phyloP scores from a whole-genome alignment of 2,888 invertebrate species.

The Tenthredo scrophulariae region DNA sequence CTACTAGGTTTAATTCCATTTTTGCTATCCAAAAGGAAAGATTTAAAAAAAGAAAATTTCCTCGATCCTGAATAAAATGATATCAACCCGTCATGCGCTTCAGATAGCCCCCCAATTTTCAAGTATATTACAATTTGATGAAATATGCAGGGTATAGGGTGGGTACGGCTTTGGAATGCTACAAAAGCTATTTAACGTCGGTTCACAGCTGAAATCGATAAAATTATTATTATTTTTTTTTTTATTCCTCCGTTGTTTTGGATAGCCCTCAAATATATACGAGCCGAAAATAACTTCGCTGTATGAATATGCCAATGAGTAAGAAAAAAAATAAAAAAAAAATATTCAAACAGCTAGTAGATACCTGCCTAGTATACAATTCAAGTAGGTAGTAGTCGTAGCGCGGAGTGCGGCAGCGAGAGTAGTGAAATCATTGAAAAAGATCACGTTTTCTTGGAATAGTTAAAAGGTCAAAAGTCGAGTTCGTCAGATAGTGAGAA shows the following conservation, averaged over 20 bases:
- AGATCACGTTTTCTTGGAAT: slow-evolving; percentile 39
- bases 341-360: neutral
- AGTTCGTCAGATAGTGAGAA: slow-evolving; percentile 22
- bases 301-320: neutral
- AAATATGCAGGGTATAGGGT: neutral
- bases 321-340: neutral
- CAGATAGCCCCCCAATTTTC: neutral
- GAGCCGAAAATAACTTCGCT: neutral
- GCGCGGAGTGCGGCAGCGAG: neutral
- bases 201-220: neutral
- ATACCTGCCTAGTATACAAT: neutral
- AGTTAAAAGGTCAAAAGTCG: slow-evolving; percentile 32
- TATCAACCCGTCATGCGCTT: neutral
- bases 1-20: neutral
- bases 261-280: neutral
- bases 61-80: neutral
- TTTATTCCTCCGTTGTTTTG: neutral
- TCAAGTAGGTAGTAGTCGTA: neutral
- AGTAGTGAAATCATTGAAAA: slow-evolving; percentile 29
- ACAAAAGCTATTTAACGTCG: neutral
- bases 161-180: neutral
- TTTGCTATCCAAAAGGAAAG: neutral
- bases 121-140: neutral
- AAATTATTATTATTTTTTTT: neutral
- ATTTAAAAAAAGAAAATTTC: neutral